phyloP scores from a whole-genome alignment of 2,888 invertebrate species.

The Sympetrum striolatum region DNA sequence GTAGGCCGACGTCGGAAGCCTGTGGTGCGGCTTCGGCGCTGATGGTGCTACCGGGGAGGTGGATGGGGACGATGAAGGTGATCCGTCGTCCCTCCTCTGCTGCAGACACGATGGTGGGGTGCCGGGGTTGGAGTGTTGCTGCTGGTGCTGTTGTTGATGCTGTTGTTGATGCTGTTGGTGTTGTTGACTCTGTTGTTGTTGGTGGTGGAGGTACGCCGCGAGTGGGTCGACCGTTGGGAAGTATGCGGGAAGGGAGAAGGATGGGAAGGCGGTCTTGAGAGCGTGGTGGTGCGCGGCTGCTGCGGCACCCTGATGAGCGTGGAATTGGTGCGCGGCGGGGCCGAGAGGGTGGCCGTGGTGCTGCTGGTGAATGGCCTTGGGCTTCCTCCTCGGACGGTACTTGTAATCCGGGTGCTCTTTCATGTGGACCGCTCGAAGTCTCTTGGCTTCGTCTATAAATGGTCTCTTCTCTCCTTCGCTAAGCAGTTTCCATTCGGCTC shows the following conservation, averaged over 20 bases:
- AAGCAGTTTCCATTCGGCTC: constrained; percentile 87
- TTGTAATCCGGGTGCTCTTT: constrained; percentile 61
- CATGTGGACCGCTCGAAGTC: constrained; percentile 74
- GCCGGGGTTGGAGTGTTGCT: not conserved
- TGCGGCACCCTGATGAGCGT: constrained; percentile 10
- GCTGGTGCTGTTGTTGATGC: not conserved
- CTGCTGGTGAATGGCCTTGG: constrained; percentile 39
- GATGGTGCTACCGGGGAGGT: constrained; percentile 65
- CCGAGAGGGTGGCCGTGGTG: constrained; percentile 13
- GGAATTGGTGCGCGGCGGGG: constrained; percentile 15
- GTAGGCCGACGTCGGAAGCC: constrained; percentile 13
- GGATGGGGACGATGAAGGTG: constrained; percentile 55
- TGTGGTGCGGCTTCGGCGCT: constrained; percentile 50
- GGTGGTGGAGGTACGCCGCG: constrained; percentile 29
- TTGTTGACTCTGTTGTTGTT: constrained; percentile 5
- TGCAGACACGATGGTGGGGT: not conserved
- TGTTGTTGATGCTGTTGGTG: constrained; percentile 15
- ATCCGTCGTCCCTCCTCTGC: constrained; percentile 61
- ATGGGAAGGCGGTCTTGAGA: constrained; percentile 61
- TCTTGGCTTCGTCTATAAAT: constrained; percentile 89
- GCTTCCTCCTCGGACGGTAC: constrained; percentile 56
- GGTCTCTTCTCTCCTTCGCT: constrained; percentile 86
- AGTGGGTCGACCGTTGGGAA: constrained; percentile 62
- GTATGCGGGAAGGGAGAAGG: constrained; percentile 69
- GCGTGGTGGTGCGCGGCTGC: constrained; percentile 37